Base-by-base conservation (phyloP, 2,888 invertebrate species). In the Keiferia lycopersicella region DNA sequence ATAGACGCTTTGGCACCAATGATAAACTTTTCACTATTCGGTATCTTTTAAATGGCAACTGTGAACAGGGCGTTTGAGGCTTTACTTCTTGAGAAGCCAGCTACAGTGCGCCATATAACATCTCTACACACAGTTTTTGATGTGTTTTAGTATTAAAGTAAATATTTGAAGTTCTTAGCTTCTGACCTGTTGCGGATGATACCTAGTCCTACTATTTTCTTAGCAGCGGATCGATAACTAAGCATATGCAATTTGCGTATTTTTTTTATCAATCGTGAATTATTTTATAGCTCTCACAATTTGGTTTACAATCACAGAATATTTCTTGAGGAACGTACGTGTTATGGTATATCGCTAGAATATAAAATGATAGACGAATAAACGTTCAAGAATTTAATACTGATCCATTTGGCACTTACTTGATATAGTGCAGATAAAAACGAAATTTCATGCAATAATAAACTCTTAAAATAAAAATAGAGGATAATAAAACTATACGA, bases 401-500 rank as follows among this genome's bases (percentile, higher is more conserved):
- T 34, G 34, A 10, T 34, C 10, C 16, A n/a, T 2, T n/a, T 45
- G 45, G n/a, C 16, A 45, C 18, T 51, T 8, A 34, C 8, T 34
- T 8, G 22, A 20, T 20, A 51, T 20, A 18, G 10, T 11, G 18
- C 22, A 34, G 34, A 34, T 34, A 22, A 51, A 51, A 45, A 45
- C 45, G n/a, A 26, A 26, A 26, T 45, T 45, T 45, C 6, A 20
- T 16, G 12, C 10, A 58, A 58, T 58, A 26, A 61, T 67, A 70
- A 68, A 68, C 68, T 68, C 72, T 71, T 73, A 48, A 60, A 65
- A 69, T 71, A 71, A 72, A 75, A 79, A 74, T 68, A 67, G 68
- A 68, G 73, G 62, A 69, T 69, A 70, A 72, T 78, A 78, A 80
- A 78, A 77, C 75, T 74, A 77, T 73, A 73, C 73, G 70, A 69